Percentiles rank a stretch among this genome's conserved stretches.
Conservation (phyloP, 2,888 invertebrate genomes). For the Tricholauxania praeusta region DNA sequence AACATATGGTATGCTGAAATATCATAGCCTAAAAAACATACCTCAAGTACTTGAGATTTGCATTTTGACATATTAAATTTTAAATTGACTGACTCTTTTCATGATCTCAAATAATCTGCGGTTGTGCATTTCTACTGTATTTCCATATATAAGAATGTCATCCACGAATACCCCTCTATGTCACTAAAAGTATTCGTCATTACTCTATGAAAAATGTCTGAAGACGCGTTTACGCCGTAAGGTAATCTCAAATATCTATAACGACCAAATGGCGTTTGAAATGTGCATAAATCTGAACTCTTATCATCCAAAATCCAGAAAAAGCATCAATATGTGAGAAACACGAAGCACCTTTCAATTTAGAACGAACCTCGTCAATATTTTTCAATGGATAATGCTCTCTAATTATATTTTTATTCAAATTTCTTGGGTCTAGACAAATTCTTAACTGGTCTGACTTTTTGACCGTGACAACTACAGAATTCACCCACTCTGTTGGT, state of each 20-base stretch:
- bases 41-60: too few relatives aligned
- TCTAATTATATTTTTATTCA: constrained; percentile 29
- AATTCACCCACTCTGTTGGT: constrained; percentile 28
- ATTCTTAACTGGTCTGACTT: constrained; percentile 17
- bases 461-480: constrained; percentile 20
- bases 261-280: constrained; percentile 37
- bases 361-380: constrained; percentile 33
- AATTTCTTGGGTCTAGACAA: constrained; percentile 29
- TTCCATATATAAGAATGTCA: background rate
- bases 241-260: constrained; percentile 32
- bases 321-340: constrained; percentile 35
- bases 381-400: constrained; percentile 32
- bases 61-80: too few relatives aligned
- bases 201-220: constrained; percentile 33
- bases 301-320: constrained; percentile 24
- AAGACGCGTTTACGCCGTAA: constrained; percentile 34
- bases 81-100: too few relatives aligned
- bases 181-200: constrained; percentile 26
- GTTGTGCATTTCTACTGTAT: too few relatives aligned
- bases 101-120: too few relatives aligned
- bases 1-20: too few relatives aligned
- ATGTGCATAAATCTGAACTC: constrained; percentile 31
- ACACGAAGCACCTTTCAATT: constrained; percentile 30
- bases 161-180: constrained; percentile 3
- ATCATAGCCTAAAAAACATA: too few relatives aligned